Evolutionary conservation across 2,888 invertebrate species (phyloP).

Genomic region (Ormyrus nitidulus): DNA sequence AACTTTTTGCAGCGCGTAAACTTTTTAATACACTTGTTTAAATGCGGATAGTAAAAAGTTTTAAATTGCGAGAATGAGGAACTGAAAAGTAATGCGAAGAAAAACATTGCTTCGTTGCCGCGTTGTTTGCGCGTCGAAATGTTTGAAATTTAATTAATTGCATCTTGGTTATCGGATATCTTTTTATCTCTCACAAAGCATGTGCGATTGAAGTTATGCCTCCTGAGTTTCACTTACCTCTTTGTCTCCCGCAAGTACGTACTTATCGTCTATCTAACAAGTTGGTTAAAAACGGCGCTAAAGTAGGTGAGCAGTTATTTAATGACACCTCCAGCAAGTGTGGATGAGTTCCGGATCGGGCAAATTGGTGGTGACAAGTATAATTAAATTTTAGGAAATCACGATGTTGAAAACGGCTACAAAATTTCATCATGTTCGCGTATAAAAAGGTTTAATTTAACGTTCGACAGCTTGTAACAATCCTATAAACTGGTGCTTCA

Average conservation of each 20-base stretch:
- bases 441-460: slow-evolving; percentile 44
- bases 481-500: not conserved
- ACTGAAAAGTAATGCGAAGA: too few species aligned
- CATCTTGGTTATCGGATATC: slow-evolving; percentile 1
- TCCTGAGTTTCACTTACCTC: slow-evolving; percentile 1
- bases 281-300: slow-evolving; percentile 26
- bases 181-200: not conserved
- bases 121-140: too few species aligned
- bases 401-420: slow-evolving; percentile 42
- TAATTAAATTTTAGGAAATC: not conserved
- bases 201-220: slow-evolving; percentile 10
- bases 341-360: slow-evolving; percentile 34
- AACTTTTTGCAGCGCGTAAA: not conserved
- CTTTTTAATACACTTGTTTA: too few species aligned
- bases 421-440: slow-evolving; percentile 49
- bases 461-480: not conserved
- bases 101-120: too few species aligned
- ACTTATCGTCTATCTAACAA: slow-evolving; percentile 47
- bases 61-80: not conserved
- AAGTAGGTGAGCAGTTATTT: slow-evolving; percentile 34
- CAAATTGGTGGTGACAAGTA: not conserved
- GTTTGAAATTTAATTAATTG: too few species aligned
- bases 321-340: slow-evolving; percentile 19
- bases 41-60: not conserved
- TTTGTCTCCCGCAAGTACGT: slow-evolving; percentile 16